Percentiles rank a stretch among this genome's conserved stretches.
Evolutionary conservation across 2,797 vertebrate species (phyloP).

Genomic region (Falco peregrinus): DNA sequence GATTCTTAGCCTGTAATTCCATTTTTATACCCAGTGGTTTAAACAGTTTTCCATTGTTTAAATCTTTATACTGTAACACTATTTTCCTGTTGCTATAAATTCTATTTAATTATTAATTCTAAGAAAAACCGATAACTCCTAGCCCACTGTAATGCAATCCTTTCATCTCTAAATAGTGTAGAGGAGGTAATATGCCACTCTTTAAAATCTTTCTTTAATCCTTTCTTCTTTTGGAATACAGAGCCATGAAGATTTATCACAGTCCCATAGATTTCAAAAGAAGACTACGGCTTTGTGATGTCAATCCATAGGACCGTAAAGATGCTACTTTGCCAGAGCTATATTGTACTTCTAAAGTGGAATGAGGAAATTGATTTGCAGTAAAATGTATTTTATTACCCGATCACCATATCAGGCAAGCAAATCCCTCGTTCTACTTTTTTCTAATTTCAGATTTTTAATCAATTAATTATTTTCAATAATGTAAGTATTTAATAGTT

Average conservation of each 20-base stretch:
- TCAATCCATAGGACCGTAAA: conserved; percentile 49
- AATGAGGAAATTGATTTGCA: conserved; percentile 39
- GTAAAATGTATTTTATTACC: conserved; percentile 34
- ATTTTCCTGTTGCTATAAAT: not conserved
- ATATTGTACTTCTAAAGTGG: conserved; percentile 36
- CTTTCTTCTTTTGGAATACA: conserved; percentile 55
- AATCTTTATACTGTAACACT: not conserved
- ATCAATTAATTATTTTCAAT: not conserved
- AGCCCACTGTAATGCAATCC: not conserved
- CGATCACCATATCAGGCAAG: conserved; percentile 25
- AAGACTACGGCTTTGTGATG: conserved; percentile 23
- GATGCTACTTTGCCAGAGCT: conserved; percentile 24
- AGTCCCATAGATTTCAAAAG: conserved; percentile 64
- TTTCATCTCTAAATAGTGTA: conserved; percentile 49
- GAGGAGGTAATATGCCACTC: conserved; percentile 13
- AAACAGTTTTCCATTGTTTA: not conserved
- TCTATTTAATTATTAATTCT: conserved; percentile 35
- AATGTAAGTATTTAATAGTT: not conserved
- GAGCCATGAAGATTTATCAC: conserved; percentile 63
- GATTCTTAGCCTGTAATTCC: not conserved
- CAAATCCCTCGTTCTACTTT: not conserved
- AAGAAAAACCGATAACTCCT: not conserved
- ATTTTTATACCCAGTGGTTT: not conserved
- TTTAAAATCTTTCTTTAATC: conserved; percentile 61
- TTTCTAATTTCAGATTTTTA: not conserved